Conservation (phyloP, 2,888 invertebrate species). For the Polyommatus iphigenia region DNA sequence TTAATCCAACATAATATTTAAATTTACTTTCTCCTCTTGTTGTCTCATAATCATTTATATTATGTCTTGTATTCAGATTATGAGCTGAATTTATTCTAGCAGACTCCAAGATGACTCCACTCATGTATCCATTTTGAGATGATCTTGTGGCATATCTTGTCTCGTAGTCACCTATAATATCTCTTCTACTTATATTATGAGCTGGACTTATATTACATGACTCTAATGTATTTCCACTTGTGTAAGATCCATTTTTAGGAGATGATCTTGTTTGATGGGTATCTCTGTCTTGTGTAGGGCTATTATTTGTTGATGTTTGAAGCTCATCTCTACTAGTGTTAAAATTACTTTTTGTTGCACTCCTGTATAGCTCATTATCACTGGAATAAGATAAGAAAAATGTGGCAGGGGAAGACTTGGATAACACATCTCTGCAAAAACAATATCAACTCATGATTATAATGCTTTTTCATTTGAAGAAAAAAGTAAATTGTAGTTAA, state of each 20-base stretch:
- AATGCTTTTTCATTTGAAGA: neutral
- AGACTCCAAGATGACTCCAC: too few species aligned
- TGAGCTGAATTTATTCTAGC: neutral
- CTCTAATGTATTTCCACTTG: neutral
- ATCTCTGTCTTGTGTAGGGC: neutral
- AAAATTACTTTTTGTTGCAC: conserved; percentile 36
- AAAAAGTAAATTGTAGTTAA: neutral
- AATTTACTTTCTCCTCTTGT: conserved; percentile 5
- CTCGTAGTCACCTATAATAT: neutral
- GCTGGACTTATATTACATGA: neutral
- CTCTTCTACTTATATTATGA: neutral
- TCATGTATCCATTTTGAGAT: neutral
- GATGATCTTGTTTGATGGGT: neutral
- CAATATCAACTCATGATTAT: conserved; percentile 58
- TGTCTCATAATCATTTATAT: neutral
- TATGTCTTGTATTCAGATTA: neutral
- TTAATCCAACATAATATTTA: conserved; percentile 1
- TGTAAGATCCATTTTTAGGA: neutral
- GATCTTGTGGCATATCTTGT: neutral
- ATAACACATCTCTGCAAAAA: conserved; percentile 60
- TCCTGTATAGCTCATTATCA: conserved; percentile 49
- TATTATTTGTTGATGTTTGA: conserved; percentile 19
- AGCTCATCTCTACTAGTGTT: conserved; percentile 22
- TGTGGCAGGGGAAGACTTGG: conserved; percentile 65
- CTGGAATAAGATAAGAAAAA: conserved; percentile 62